These are phyloP conservation scores for Bugula neritina DNA, from an alignment of 2,888 invertebrate species.

Conservation along the genomic window DNA sequence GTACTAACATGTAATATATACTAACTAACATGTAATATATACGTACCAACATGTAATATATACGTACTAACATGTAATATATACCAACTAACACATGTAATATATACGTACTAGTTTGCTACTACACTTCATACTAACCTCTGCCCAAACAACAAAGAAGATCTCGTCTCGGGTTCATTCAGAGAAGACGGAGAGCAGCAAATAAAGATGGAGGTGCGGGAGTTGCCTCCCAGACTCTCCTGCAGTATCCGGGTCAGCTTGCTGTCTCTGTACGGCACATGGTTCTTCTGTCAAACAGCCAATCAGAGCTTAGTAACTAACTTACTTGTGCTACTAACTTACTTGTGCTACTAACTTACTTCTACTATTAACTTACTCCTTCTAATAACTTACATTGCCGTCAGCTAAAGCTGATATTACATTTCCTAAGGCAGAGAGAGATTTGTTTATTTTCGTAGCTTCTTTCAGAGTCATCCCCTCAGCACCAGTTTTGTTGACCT, in stretches of 20 bases:
- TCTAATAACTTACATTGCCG: slow-evolving; percentile 68
- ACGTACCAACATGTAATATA: too few relatives aligned
- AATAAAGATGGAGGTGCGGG: slow-evolving; percentile 95
- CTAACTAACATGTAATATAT: too few relatives aligned
- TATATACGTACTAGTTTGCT: too few relatives aligned
- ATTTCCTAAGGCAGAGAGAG: slow-evolving; percentile 95
- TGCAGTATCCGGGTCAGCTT: slow-evolving; percentile 97
- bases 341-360: too few relatives aligned
- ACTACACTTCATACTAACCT: too few relatives aligned
- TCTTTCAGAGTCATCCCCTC: slow-evolving; percentile 98
- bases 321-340: too few relatives aligned
- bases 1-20: too few relatives aligned
- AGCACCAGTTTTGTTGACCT: slow-evolving; percentile 98
- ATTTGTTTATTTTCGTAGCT: slow-evolving; percentile 99
- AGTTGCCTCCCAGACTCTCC: slow-evolving; percentile 98
- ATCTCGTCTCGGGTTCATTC: slow-evolving; percentile 98
- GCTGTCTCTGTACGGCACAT: slow-evolving; percentile 98
- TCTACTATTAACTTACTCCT: too few relatives aligned
- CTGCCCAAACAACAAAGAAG: slow-evolving; percentile 95
- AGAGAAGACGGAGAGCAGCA: slow-evolving; percentile 98
- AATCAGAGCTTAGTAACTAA: too few relatives aligned
- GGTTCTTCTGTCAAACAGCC: slow-evolving; percentile 73
- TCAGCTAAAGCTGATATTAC: slow-evolving; percentile 98
- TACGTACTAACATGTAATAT: too few relatives aligned
- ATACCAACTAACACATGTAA: too few relatives aligned